Conservation (phyloP, 2,797 vertebrate genomes). For the Holocentrus rufus region DNA sequence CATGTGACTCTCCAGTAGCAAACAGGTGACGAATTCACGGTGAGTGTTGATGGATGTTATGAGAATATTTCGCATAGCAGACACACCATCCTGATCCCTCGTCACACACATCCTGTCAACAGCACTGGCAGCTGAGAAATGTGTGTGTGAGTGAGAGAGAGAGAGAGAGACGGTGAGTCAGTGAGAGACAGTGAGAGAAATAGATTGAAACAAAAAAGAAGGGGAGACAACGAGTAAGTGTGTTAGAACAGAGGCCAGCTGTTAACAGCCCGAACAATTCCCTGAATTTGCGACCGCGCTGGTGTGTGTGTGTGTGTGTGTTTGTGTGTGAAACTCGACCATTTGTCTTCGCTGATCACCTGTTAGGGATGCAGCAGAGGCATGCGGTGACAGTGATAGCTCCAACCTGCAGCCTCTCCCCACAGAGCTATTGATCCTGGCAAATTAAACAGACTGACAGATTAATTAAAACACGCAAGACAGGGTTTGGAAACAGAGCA, state of each 20-base stretch:
- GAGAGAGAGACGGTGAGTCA: not conserved
- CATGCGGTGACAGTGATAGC: slow-evolving; percentile 38
- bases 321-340: slow-evolving; percentile 14
- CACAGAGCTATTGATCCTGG: slow-evolving; percentile 33
- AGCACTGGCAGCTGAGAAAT: slow-evolving; percentile 65
- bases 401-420: slow-evolving; percentile 27
- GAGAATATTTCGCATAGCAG: slow-evolving; percentile 70
- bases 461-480: slow-evolving; percentile 67
- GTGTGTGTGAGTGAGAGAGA: not conserved
- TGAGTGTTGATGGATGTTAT: slow-evolving; percentile 70
- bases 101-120: slow-evolving; percentile 73
- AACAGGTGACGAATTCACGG: slow-evolving; percentile 73
- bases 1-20: slow-evolving; percentile 59
- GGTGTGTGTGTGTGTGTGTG: slow-evolving; percentile 23
- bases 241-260: slow-evolving; percentile 63
- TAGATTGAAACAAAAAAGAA: slow-evolving; percentile 31
- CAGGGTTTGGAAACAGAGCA: slow-evolving; percentile 36
- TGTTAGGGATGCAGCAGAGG: slow-evolving; percentile 46
- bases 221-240: slow-evolving; percentile 34
- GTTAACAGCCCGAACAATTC: slow-evolving; percentile 62
- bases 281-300: slow-evolving; percentile 24
- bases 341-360: slow-evolving; percentile 55
- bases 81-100: slow-evolving; percentile 69
- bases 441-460: slow-evolving; percentile 59
- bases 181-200: slow-evolving; percentile 21